Conservation (phyloP, 1,140 invertebrate genomes). For the Galleria mellonella region DNA sequence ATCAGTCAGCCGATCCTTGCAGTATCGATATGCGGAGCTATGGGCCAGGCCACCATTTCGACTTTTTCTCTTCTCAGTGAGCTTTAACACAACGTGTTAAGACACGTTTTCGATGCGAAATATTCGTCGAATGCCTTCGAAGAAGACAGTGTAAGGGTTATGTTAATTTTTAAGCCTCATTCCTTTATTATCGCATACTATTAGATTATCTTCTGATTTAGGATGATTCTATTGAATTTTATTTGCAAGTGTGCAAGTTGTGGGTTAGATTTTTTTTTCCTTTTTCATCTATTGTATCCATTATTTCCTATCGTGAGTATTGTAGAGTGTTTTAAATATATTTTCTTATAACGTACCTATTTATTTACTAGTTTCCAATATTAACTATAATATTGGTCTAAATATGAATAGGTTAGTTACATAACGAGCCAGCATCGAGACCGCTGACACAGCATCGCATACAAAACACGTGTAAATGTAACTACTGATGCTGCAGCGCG, state of each 20-base stretch:
- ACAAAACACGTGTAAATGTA: no score
- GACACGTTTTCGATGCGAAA: background rate
- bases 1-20: slow-evolving; percentile 3
- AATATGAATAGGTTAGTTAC: no score
- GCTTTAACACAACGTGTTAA: background rate
- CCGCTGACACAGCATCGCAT: no score
- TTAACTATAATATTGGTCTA: no score
- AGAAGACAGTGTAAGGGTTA: slow-evolving; percentile 19
- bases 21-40: slow-evolving; percentile 2
- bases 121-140: background rate
- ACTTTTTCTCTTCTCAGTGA: background rate
- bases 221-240: slow-evolving; percentile 9
- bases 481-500: no score
- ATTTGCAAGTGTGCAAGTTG: background rate
- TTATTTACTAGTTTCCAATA: no score
- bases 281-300: no score
- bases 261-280: no score
- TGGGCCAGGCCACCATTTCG: background rate
- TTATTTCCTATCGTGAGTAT: no score
- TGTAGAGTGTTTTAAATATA: no score
- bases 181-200: slow-evolving; percentile 17
- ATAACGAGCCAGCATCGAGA: no score
- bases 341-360: no score
- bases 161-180: slow-evolving; percentile 24
- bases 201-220: slow-evolving; percentile 15